Base-by-base conservation (phyloP, 2,113 vertebrate species). In the Pyxicephalus adspersus region DNA sequence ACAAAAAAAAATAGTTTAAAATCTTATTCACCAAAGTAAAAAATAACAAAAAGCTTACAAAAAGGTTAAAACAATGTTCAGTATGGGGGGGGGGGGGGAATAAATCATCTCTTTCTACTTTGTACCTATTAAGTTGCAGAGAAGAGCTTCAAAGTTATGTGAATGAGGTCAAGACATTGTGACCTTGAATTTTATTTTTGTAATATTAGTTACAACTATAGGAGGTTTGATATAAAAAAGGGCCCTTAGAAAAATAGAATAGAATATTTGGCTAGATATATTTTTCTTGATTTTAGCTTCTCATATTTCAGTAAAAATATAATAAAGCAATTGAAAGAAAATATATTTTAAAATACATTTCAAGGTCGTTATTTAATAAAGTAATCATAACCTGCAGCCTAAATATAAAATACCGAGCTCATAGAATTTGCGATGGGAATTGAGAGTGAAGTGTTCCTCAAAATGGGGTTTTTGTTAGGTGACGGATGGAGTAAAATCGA, bases 321-420 rank as follows among this genome's bases (percentile, higher is more conserved):
- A 57, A 8, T 3, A 28, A n/a, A 61, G 25, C 85, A 31, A 45
- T 5, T 71, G 29, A 61, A 64, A 50, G 20, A 1, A 4, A 20
- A 1, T 5, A 66, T 66, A 63, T 50, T 65, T 75, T 82, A 66
- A 81, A 82, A 74, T 74, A 52, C 45, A 71, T 64, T 52, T 73
- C 80, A 82, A 75, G 80, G 80, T 82, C 51, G 60, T 75, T 65
- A 74, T 75, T 75, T 82, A 74, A 57, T 75, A 75, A 75, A 75
- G 68, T 52, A 81, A 81, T 81, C 67, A 73, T 64, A 82, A 66
- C 61, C 57, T 19, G 58, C 79, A 55, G 25, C 29, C 34, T 22
- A 23, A 74, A 70, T 65, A 58, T 61, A 66, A 66, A 82, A 75
- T 66, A 65, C 52, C 60, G 52, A 20, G 28, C n/a, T 58, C 31